Percentiles rank a stretch among this genome's conserved stretches.
Evolutionary conservation across 2,888 invertebrate species (phyloP).

Genomic region (Euproctis similis): DNA sequence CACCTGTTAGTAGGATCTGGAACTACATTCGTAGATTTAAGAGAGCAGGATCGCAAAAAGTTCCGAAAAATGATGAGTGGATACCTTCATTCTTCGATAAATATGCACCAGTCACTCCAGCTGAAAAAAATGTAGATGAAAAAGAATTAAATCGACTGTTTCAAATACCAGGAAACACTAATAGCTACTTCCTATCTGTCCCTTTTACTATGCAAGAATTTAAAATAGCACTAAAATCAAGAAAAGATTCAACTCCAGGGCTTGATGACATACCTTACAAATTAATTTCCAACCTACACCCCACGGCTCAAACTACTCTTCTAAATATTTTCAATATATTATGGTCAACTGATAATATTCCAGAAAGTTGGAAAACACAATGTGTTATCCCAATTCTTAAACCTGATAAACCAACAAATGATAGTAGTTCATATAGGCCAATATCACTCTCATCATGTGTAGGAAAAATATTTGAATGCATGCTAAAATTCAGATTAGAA

Average conservation of each 20-base stretch:
- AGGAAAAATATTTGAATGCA: slow-evolving; percentile 9
- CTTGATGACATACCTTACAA: slow-evolving; percentile 7
- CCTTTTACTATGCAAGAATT: neutral
- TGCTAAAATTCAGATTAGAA: slow-evolving; percentile 5
- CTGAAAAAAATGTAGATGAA: neutral
- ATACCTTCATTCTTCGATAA: neutral
- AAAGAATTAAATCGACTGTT: neutral
- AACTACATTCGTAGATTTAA: neutral
- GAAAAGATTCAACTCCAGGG: slow-evolving; percentile 1
- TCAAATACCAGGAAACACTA: neutral
- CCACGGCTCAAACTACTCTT: neutral
- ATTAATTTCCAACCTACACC: slow-evolving; percentile 3
- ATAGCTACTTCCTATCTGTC: neutral
- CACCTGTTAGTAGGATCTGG: neutral
- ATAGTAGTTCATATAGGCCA: slow-evolving; percentile 3
- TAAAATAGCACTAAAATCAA: neutral
- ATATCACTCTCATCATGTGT: slow-evolving; percentile 6
- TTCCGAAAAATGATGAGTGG: slow-evolving; percentile 3
- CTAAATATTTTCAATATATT: neutral
- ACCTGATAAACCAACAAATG: slow-evolving; percentile 1
- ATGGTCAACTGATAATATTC: neutral
- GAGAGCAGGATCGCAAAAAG: neutral
- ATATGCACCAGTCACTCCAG: too few species aligned
- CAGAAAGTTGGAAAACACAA: neutral
- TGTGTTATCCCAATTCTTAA: slow-evolving; percentile 3